Base-by-base conservation (phyloP, 2,113 vertebrate genomes). In the Aramus guarauna region DNA sequence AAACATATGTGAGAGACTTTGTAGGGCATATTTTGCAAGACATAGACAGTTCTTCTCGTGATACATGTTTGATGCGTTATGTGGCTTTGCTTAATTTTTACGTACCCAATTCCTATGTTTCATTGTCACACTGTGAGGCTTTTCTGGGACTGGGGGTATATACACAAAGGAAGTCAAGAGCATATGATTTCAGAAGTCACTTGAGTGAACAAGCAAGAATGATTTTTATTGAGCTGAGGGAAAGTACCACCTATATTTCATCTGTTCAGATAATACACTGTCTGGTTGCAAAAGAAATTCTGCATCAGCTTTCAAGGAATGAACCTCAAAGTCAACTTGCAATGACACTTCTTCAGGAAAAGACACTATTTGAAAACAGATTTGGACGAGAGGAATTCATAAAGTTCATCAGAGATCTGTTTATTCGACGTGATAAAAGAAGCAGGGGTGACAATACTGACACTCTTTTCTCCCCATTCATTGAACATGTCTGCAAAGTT, bases 51-150 rank as follows among this genome's bases (percentile, higher is more conserved):
- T n/a, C 84, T 2, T 97, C 98, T 41, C 58, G 71, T 17, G 98
- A 95, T 23, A 98, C 98, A 6, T 87, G 68, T 19, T 66, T 99
- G 77, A 98, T 98, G 85, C 78, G 22, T 2, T 99, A 98, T 9
- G 97, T 99, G 39, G 98, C 98, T 72, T 90, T 99, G 77, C 98
- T 99, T 26, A 99, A 98, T 92, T 98, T 97, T 9, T 98, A 99
- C 2, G 98, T 99, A n/a, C 98, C 98, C 11, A 98, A 98, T 80
- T 99, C 99, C 0, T 98, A 98, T 19, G 82, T 99, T 32, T 98
- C 98, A 64, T 66, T 98, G 45, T 99, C 99, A n/a, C 98, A 99
- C 43, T 99, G 99, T 74, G 98, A 99, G 94, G 97, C 97, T 66
- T 96, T 99, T n/a, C 95, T 99, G 4, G 91, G 88, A 1, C 86